Percentiles rank a stretch among this genome's conserved stretches.
Evolutionary conservation across 2,888 invertebrate genomes (phyloP).

Genomic region (Zaprionus obscuricornis): DNA sequence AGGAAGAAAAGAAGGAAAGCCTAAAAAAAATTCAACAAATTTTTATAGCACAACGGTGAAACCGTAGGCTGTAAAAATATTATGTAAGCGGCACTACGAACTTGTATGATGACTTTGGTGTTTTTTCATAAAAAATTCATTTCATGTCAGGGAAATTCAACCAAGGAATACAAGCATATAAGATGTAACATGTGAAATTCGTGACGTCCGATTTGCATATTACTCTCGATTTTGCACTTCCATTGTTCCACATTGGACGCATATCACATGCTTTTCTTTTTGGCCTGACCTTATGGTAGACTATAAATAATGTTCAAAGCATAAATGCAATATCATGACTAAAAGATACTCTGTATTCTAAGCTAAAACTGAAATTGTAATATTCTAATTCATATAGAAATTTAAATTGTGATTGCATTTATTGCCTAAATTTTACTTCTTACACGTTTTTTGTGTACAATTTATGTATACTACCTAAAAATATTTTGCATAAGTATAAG

Average conservation of each 20-base stretch:
- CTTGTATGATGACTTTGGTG: conserved; percentile 22
- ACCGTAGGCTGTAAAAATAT: no score
- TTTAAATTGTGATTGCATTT: no score
- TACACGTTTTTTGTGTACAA: no score
- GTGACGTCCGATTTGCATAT: conserved; percentile 62
- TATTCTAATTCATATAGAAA: no score
- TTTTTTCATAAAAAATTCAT: conserved; percentile 30
- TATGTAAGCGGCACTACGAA: background rate
- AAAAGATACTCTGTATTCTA: no score
- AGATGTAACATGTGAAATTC: conserved; percentile 37
- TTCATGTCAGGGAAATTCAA: conserved; percentile 8
- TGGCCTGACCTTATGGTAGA: background rate
- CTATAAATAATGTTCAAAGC: conserved; percentile 34
- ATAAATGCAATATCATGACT: background rate
- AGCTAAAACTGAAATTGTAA: no score
- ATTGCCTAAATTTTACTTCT: no score
- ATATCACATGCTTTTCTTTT: conserved; percentile 9
- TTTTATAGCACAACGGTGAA: conserved; percentile 6
- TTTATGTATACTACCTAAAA: no score
- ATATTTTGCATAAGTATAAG: no score
- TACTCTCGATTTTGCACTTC: conserved; percentile 21
- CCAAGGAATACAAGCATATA: conserved; percentile 18
- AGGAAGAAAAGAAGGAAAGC: no score
- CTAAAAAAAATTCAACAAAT: conserved; percentile 8
- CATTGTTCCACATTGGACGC: conserved; percentile 20